phyloP scores from a whole-genome alignment of 1,140 invertebrate species.

The Lutraria rhynchaena region DNA sequence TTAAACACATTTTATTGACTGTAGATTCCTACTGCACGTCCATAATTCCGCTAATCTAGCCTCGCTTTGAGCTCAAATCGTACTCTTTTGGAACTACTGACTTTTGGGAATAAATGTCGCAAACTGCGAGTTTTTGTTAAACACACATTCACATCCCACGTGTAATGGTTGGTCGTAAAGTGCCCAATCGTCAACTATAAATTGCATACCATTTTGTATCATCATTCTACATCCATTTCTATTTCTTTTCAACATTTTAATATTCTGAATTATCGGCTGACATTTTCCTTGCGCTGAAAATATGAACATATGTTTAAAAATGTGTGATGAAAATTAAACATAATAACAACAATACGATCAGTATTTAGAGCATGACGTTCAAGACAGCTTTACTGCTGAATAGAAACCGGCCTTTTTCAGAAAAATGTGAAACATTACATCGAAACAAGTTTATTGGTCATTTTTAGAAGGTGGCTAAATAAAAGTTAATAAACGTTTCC shows the following conservation, averaged over 20 bases:
- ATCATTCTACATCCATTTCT: conserved; percentile 29
- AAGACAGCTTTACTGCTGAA: neutral
- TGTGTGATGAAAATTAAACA: neutral
- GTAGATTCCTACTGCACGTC: no score
- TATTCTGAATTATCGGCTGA: neutral
- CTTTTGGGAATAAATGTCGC: conserved; percentile 41
- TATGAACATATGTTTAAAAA: neutral
- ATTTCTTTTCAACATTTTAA: conserved; percentile 33
- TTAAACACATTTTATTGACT: no score
- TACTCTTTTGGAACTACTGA: neutral
- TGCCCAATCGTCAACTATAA: conserved; percentile 36
- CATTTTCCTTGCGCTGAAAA: conserved; percentile 43
- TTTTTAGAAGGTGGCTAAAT: no score
- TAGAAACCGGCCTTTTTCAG: neutral
- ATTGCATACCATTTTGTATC: conserved; percentile 34
- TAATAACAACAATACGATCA: neutral
- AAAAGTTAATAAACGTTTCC: no score
- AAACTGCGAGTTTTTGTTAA: conserved; percentile 39
- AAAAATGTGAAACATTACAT: no score
- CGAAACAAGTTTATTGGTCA: no score
- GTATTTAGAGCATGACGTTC: neutral
- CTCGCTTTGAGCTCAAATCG: neutral
- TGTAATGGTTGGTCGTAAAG: conserved; percentile 35
- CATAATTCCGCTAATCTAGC: no score
- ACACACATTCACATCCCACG: conserved; percentile 46